Conservation (phyloP, 2,113 vertebrate genomes). For the Rallus limicola region DNA sequence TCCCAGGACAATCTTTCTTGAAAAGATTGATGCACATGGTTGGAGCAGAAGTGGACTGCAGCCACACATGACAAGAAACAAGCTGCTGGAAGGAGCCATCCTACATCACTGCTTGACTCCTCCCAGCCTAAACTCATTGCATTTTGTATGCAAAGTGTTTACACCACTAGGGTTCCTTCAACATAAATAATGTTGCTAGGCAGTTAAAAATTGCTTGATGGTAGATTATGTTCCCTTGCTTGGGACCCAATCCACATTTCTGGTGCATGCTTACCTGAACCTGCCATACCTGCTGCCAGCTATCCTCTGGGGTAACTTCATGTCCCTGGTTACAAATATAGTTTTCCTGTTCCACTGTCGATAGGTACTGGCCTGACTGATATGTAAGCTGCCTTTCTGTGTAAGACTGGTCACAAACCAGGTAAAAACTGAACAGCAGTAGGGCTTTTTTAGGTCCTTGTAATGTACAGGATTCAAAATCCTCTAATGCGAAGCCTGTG, state of each 20-base stretch:
- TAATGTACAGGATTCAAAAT: neutral
- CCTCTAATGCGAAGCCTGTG: neutral
- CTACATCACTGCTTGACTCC: neutral
- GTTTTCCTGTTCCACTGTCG: neutral
- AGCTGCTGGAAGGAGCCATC: neutral
- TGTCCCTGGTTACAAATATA: neutral
- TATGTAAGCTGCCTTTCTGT: neutral
- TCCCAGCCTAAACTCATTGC: neutral
- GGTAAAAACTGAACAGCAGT: neutral
- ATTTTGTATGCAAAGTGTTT: neutral
- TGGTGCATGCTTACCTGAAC: neutral
- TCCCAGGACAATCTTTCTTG: neutral
- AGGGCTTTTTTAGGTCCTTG: neutral
- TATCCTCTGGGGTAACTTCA: neutral
- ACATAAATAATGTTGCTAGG: neutral
- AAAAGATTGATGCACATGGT: rapidly evolving
- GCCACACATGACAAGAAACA: rapidly evolving
- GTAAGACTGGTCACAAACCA: neutral
- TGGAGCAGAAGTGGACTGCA: neutral
- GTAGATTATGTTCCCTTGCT: neutral
- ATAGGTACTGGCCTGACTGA: neutral
- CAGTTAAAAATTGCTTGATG: neutral
- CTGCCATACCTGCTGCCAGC: neutral
- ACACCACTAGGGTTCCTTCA: neutral
- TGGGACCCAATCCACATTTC: neutral